Evolutionary conservation across 35 echinoderm and acorn worm genomes (phyloP).

Genomic region (Apostichopus californicus): DNA sequence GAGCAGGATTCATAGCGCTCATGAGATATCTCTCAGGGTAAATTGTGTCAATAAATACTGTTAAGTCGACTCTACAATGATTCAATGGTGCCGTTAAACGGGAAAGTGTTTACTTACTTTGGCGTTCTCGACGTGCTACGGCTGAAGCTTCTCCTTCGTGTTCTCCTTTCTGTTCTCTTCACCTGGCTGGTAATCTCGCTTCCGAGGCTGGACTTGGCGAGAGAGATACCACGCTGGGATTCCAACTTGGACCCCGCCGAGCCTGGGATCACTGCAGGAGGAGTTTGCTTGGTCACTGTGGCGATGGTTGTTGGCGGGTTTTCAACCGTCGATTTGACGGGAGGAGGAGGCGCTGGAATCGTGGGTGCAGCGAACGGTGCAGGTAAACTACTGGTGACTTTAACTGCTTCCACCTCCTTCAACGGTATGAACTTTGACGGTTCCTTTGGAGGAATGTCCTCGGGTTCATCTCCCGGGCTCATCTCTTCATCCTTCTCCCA

Average conservation of each 20-base stretch:
- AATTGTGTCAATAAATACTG: no score
- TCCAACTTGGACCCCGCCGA: background rate
- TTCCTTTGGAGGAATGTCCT: background rate
- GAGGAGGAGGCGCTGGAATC: background rate
- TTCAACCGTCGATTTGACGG: background rate
- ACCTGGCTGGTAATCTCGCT: slow-evolving; percentile 32
- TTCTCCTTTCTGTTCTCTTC: slow-evolving; percentile 16
- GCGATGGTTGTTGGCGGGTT: background rate
- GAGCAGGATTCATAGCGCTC: no score
- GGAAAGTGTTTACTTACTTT: slow-evolving; percentile 4
- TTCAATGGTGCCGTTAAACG: background rate
- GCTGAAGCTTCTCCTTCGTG: background rate
- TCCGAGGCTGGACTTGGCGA: slow-evolving; percentile 5
- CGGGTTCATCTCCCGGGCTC: background rate
- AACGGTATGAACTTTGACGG: slow-evolving; percentile 44
- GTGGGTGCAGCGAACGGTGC: background rate
- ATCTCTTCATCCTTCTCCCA: slow-evolving; percentile 42
- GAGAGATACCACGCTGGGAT: background rate
- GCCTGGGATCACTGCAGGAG: background rate
- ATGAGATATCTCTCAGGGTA: no score
- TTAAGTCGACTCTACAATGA: no score
- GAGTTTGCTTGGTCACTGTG: background rate
- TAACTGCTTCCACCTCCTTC: background rate
- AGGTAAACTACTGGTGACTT: background rate
- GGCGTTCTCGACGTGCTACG: slow-evolving; percentile 17